Percentiles rank a stretch among this genome's conserved stretches.
Conservation (phyloP, 2,113 vertebrate species). For the Herpetotheres cachinnans region DNA sequence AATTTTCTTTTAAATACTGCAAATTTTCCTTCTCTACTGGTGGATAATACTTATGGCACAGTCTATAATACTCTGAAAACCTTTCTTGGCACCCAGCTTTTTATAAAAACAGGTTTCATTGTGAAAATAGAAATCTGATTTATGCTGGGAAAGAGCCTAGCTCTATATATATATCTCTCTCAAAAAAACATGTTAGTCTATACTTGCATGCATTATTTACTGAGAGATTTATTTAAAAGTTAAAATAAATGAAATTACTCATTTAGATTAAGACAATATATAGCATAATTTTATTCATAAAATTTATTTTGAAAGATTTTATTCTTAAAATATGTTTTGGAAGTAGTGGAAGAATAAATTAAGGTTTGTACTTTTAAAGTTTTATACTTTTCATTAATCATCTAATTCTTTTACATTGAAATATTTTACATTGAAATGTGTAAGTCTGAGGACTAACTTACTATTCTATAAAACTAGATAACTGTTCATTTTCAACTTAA, state of each 20-base stretch:
- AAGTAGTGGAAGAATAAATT: not conserved
- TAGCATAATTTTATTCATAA: not conserved
- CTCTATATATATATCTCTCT: not conserved
- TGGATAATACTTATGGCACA: not conserved
- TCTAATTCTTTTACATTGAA: not conserved
- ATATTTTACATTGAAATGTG: not conserved
- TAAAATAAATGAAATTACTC: not conserved
- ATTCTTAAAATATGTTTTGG: not conserved
- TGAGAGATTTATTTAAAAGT: not conserved
- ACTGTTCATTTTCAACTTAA: not conserved
- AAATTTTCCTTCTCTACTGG: not conserved
- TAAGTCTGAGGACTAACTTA: not conserved
- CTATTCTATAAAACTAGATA: not conserved
- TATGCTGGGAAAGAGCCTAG: not conserved
- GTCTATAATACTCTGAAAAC: not conserved
- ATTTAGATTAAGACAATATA: not conserved
- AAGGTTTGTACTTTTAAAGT: not conserved
- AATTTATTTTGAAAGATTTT: not conserved
- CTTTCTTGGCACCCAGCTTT: not conserved
- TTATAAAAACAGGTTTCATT: not conserved
- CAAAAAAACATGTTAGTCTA: not conserved
- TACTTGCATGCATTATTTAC: not conserved
- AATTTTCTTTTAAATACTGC: not conserved
- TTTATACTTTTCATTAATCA: not conserved
- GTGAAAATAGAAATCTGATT: not conserved